A percentile compares a stretch with the other conserved stretches of the same genome.
These are phyloP conservation scores for Caerostris extrusa DNA, from an alignment of 1,140 invertebrate genomes.

Conservation along the genomic window DNA sequence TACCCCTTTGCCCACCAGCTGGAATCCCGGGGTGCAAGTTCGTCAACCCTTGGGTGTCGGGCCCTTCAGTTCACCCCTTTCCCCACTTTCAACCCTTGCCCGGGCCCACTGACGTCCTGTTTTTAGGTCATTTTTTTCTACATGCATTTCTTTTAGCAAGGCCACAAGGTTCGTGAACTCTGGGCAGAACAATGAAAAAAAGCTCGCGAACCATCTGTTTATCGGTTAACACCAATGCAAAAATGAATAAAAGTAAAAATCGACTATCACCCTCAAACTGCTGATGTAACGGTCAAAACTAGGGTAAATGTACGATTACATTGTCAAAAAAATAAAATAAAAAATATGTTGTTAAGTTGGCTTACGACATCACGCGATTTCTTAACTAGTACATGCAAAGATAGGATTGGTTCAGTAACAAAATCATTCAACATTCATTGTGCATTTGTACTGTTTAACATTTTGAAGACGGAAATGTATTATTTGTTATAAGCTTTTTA, in stretches of 20 bases:
- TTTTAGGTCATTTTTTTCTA: slow-evolving; percentile 65
- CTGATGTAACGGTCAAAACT: slow-evolving; percentile 58
- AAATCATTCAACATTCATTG: no score
- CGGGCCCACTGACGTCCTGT: slow-evolving; percentile 40
- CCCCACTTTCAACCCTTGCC: slow-evolving; percentile 51
- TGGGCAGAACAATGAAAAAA: neutral
- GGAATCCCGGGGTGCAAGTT: slow-evolving; percentile 50
- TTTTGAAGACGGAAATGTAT: no score
- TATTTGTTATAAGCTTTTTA: no score
- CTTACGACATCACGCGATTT: no score
- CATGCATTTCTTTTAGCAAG: neutral
- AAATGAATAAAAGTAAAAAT: neutral
- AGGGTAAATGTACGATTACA: slow-evolving; percentile 65
- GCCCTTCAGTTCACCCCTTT: slow-evolving; percentile 39
- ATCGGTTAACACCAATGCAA: slow-evolving; percentile 18
- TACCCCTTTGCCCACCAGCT: neutral
- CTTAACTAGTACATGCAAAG: no score
- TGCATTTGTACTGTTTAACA: no score
- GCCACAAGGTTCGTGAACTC: slow-evolving; percentile 53
- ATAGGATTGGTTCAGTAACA: no score
- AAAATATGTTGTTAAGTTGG: no score
- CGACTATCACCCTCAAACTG: neutral
- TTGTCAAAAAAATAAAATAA: neutral
- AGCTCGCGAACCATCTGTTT: slow-evolving; percentile 50
- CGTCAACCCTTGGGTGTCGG: slow-evolving; percentile 48